Evolutionary conservation across 2,888 invertebrate genomes (phyloP).

Genomic region (Steinernema scapterisci): DNA sequence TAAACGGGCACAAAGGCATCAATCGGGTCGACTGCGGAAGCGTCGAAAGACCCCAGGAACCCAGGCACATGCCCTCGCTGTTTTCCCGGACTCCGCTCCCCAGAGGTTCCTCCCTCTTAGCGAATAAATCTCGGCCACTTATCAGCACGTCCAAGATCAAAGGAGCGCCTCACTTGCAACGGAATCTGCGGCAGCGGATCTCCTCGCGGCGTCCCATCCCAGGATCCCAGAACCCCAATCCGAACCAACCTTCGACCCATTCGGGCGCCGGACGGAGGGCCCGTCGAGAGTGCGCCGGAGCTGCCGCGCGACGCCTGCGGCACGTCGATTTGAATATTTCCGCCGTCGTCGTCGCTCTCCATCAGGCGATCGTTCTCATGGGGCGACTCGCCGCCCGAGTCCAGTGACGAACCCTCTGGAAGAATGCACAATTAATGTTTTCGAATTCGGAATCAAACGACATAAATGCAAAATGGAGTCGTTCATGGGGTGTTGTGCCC

Average conservation of each 20-base stretch:
- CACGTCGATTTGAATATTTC: slow-evolving; percentile 43
- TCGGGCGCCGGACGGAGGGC: slow-evolving; percentile 48
- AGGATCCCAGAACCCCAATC: too few species aligned
- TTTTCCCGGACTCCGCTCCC: not conserved
- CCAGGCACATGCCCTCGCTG: not conserved
- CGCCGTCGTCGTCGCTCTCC: slow-evolving; percentile 58
- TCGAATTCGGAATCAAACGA: not conserved
- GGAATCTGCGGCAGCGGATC: not conserved
- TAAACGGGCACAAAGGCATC: slow-evolving; percentile 37
- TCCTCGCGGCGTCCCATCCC: slow-evolving; percentile 32
- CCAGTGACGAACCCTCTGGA: slow-evolving; percentile 26
- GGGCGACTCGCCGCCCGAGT: slow-evolving; percentile 48
- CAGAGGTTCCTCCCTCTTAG: not conserved
- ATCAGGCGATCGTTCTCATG: slow-evolving; percentile 59
- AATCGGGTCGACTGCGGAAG: slow-evolving; percentile 12
- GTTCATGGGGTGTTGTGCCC: not conserved
- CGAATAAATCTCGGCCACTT: not conserved
- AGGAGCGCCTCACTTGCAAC: slow-evolving; percentile 12
- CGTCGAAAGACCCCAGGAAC: too few species aligned
- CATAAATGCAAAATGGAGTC: not conserved
- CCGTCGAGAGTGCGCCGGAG: slow-evolving; percentile 36
- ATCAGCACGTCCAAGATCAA: not conserved
- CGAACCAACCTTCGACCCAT: slow-evolving; percentile 55
- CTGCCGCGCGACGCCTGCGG: slow-evolving; percentile 12
- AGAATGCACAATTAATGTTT: not conserved